Base-by-base conservation (phyloP, 2,113 vertebrate genomes). In the Brachionichthys hirsutus region DNA sequence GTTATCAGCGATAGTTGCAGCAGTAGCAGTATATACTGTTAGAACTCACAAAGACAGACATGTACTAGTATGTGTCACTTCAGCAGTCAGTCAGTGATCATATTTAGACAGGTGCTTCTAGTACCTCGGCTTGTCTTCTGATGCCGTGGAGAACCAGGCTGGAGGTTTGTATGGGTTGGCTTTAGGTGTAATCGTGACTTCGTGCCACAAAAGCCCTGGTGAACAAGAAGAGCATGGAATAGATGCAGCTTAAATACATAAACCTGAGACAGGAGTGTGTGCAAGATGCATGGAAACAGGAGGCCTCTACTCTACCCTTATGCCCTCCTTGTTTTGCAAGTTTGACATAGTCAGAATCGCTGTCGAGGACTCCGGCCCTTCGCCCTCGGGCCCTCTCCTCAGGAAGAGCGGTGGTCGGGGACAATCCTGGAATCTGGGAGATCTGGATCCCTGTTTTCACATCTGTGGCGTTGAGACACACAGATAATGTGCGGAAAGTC, bases 281-380 rank as follows among this genome's bases (percentile, higher is more conserved):
- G 38, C 7, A 38, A n/a, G 14, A 41, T 19, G 5, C 9, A 30
- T 51, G 12, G 7, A 1, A 17, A 14, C 4, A 20, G 24, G 11
- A 14, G 9, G n/a, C n/a, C n/a, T n/a, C n/a, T 12, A 2, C 12
- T 54, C 1, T 83, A 91, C 90, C 88, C 24, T 82, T 88, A 11
- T 89, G 85, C 1, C 90, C 90, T 57, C 89, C 90, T 88, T 89
- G 88, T 70, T 91, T 91, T 47, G 89, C 87, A 40, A 91, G 82
- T 43, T 90, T 90, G 48, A 88, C 47, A 50, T 89, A 91, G 9
- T 85, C 89, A 12, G 90, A 90, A 50, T 91, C 90, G 4, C 70
- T 72, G 1, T 87, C 84, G 7, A 77, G 55, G 49, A 90, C 63
- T 9, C 74, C 75, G 0, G 30, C 56, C 24, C 90, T 87, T 3